Conservation (phyloP, 2,113 vertebrate species). For the Thymallus thymallus region DNA sequence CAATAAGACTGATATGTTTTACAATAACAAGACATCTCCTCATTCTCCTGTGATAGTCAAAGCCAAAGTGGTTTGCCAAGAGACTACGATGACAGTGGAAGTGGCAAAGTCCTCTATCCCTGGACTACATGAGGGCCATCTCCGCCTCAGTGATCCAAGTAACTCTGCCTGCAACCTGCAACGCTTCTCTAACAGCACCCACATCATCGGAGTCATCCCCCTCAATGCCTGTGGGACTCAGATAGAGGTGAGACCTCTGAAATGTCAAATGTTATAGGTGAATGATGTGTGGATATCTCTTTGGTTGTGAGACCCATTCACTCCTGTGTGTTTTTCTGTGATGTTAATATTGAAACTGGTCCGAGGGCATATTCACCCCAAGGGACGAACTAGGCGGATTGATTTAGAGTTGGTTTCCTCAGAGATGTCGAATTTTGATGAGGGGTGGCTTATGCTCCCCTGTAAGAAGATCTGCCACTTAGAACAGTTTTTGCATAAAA, state of each 20-base stretch:
- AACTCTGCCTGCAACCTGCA: constrained; percentile 18
- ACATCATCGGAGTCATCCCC: constrained; percentile 30
- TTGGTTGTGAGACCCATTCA: too few species aligned
- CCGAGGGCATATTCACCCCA: too few species aligned
- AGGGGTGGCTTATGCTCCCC: too few species aligned
- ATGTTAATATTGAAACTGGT: too few species aligned
- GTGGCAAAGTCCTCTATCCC: constrained; percentile 25
- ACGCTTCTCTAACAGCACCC: constrained; percentile 21
- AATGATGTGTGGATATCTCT: too few species aligned
- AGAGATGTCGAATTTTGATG: too few species aligned
- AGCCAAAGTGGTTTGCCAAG: constrained; percentile 25
- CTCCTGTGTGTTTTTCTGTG: too few species aligned
- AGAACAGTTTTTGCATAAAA: too few species aligned
- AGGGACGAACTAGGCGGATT: too few species aligned
- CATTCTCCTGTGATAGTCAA: background rate
- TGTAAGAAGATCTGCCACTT: too few species aligned
- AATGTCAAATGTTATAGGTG: too few species aligned
- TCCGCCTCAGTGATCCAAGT: constrained; percentile 40
- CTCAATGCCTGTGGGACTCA: constrained; percentile 43
- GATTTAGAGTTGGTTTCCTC: too few species aligned
- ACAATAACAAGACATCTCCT: background rate
- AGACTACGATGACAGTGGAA: constrained; percentile 41
- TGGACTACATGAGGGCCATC: constrained; percentile 24
- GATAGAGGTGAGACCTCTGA: constrained; percentile 28
- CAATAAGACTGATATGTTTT: background rate